Conservation (phyloP, 2,797 vertebrate species). For the Alcedo atthis region DNA sequence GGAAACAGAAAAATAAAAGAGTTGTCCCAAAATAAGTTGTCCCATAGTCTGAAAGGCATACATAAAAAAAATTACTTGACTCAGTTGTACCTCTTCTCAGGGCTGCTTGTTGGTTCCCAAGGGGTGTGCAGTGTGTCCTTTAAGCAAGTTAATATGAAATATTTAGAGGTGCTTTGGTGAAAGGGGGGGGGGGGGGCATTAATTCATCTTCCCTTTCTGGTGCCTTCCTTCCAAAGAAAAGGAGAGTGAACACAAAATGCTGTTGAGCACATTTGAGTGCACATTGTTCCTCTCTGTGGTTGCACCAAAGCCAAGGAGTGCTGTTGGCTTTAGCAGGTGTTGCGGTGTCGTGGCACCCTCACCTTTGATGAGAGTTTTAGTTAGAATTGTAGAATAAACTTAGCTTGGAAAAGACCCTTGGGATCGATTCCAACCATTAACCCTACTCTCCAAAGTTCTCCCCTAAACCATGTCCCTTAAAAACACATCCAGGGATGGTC, state of each 20-base stretch:
- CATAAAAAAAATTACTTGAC: not conserved
- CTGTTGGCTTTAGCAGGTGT: not conserved
- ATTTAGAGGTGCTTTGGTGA: not conserved
- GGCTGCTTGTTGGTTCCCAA: not conserved
- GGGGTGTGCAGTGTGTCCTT: not conserved
- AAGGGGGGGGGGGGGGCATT: too few species aligned
- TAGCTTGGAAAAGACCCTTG: too few species aligned
- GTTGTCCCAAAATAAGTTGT: not conserved
- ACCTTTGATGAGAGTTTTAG: not conserved
- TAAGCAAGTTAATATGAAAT: not conserved
- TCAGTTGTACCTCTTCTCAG: rapidly evolving
- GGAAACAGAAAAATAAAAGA: not conserved
- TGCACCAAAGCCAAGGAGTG: rapidly evolving
- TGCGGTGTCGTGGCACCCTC: rapidly evolving
- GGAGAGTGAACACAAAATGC: too few species aligned
- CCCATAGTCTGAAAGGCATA: not conserved
- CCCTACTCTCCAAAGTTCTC: too few species aligned
- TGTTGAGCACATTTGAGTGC: rapidly evolving
- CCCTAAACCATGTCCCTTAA: too few species aligned
- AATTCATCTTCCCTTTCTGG: not conserved
- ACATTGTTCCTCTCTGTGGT: not conserved
- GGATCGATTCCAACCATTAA: too few species aligned
- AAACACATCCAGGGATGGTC: too few species aligned
- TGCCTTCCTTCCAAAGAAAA: not conserved
- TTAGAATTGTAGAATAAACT: too few species aligned